Evolutionary conservation across 1,140 invertebrate genomes (phyloP), one percentile per base, ranked within the genome.

Genomic region (Agrilus planipennis): DNA sequence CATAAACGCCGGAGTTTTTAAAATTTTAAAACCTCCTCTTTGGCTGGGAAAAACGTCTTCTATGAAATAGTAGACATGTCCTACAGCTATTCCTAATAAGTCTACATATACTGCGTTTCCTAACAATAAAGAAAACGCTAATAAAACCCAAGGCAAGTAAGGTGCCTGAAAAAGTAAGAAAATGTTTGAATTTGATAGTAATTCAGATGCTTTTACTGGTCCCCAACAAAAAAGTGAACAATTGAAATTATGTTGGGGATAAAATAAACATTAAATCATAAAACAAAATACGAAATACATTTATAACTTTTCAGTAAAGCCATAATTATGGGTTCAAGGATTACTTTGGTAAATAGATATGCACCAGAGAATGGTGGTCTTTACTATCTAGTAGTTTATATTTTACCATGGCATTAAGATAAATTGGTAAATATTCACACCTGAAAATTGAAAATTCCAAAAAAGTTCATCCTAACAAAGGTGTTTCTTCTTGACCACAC

Each of bases 21-120:
- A 69, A 46, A 99, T 69, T 57, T 81, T 82, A 54, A 91, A 88
- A 14, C 95, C 95, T 46, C 89, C 89, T 55, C 76, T 79, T 64
- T 94, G 84, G 49, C 80, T 72, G 32, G 96, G 96, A 65, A 97
- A 92, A 18, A 99, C 89, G 72, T 99, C 94, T 71, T 99, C 94
- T 7, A 97, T 72, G 64, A 96, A 99, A 67, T 91, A 99, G 70
- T 99, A 99, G 45, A 94, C 79, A 67, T 99, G 95, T n/a, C 95
- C 95, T 44, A 98, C 91, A 39, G 84, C 87, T 71, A 99, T 99
- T 35, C 94, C 96, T 64, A 99, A 87, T 47, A 99, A 69, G 73
- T 99, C 96, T 9, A 99, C 89, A 64, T 91, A 84, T 46, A 97
- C 81, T 37, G 91, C 83, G 69, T 98, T 98, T 12, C 95, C 95